Evolutionary conservation across 2,113 vertebrate species (phyloP).

Genomic region (Mus spicilegus): DNA sequence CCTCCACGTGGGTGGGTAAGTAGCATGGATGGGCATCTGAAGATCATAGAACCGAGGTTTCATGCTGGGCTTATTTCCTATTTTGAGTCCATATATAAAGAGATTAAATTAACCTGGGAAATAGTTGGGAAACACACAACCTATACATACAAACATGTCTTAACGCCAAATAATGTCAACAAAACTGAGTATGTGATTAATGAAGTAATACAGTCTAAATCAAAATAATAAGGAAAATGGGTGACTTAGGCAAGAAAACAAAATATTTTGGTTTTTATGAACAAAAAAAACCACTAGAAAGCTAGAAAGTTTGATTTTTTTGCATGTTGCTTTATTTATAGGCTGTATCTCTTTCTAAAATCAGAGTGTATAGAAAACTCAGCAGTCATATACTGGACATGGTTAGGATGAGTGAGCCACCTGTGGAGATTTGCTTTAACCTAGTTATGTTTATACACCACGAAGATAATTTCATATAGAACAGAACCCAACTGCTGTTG

Average conservation of each 20-base stretch:
- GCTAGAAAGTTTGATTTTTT: neutral
- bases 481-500: neutral
- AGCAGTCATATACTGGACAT: neutral
- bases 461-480: constrained; percentile 5
- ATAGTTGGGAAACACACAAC: neutral
- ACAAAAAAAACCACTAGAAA: no score
- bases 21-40: neutral
- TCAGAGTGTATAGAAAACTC: constrained; percentile 3
- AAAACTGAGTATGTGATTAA: constrained; percentile 22
- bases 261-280: neutral
- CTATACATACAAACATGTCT: neutral
- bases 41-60: neutral
- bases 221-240: constrained; percentile 31
- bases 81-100: constrained; percentile 13
- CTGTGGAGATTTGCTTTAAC: constrained; percentile 27
- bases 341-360: constrained; percentile 46
- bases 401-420: neutral
- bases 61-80: neutral
- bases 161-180: constrained; percentile 11
- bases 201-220: neutral
- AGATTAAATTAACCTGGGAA: constrained; percentile 47
- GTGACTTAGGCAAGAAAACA: constrained; percentile 12
- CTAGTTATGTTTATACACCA: neutral
- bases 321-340: neutral
- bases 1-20: neutral